These are phyloP conservation scores for Diuraphis noxia DNA, from an alignment of 1,140 invertebrate genomes.

Conservation along the genomic window DNA sequence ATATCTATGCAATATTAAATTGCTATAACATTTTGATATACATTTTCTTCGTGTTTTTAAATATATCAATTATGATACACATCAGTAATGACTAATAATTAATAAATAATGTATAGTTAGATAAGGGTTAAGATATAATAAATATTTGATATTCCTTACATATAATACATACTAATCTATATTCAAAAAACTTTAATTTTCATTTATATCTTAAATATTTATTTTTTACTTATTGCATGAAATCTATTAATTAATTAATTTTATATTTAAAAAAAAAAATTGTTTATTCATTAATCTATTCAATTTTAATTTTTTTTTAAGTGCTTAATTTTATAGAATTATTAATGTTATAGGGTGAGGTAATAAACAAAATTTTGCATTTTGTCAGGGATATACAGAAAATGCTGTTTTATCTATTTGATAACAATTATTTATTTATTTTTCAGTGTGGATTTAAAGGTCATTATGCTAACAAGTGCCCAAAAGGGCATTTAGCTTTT, in stretches of 20 bases:
- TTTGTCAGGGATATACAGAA: not conserved
- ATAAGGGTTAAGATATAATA: not conserved
- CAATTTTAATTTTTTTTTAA: too few relatives aligned
- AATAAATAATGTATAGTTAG: not conserved
- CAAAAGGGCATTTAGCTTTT: conserved; percentile 95
- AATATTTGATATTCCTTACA: not conserved
- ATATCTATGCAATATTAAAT: not conserved
- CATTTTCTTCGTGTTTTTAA: not conserved
- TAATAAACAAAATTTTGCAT: not conserved
- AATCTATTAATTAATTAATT: not conserved
- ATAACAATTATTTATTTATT: conserved; percentile 56
- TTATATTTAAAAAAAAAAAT: not conserved
- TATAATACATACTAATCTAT: too few relatives aligned
- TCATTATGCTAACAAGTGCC: conserved; percentile 99
- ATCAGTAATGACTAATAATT: not conserved
- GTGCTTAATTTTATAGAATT: too few relatives aligned
- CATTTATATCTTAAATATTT: not conserved
- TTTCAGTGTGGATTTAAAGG: conserved; percentile 93
- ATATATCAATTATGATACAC: not conserved
- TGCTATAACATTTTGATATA: not conserved
- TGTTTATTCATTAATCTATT: too few relatives aligned
- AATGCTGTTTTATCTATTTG: not conserved
- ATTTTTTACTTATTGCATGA: not conserved
- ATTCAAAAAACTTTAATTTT: not conserved
- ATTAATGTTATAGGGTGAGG: not conserved